Evolutionary conservation across 2,888 invertebrate genomes (phyloP).

Genomic region (Ophonus ardosiacus): DNA sequence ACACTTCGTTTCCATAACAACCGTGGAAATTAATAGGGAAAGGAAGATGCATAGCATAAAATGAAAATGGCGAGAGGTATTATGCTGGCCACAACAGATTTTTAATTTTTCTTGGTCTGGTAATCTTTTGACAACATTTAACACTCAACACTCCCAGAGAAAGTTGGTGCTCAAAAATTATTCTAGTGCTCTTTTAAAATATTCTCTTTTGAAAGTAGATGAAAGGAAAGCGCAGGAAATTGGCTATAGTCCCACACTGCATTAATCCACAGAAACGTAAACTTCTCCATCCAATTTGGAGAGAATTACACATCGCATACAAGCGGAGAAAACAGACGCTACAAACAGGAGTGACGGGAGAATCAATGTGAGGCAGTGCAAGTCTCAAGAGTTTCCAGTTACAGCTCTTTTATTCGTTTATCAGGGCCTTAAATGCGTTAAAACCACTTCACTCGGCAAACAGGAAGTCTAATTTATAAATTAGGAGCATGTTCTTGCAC

Average conservation of each 20-base stretch:
- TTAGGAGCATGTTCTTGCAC: constrained; percentile 53
- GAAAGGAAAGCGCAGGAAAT: background rate
- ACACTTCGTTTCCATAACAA: too few relatives aligned
- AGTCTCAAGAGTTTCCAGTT: constrained; percentile 59
- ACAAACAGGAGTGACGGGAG: constrained; percentile 10
- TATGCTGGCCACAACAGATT: too few relatives aligned
- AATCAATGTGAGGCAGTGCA: constrained; percentile 29
- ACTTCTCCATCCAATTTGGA: constrained; percentile 57
- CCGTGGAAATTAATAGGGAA: too few relatives aligned
- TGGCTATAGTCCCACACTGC: constrained; percentile 1
- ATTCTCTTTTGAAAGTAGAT: background rate
- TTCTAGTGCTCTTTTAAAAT: too few relatives aligned
- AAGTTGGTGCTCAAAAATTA: too few relatives aligned
- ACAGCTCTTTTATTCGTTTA: constrained; percentile 59
- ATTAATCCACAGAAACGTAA: constrained; percentile 31
- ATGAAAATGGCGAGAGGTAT: too few relatives aligned
- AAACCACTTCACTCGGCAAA: constrained; percentile 62
- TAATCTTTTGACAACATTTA: too few relatives aligned
- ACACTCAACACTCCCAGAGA: too few relatives aligned
- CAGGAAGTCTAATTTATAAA: constrained; percentile 63
- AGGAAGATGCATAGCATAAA: too few relatives aligned
- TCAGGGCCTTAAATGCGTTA: constrained; percentile 57
- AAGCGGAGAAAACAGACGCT: background rate
- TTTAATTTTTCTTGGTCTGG: too few relatives aligned
- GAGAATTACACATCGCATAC: constrained; percentile 45